Conservation (phyloP, 2,113 vertebrate species). For the Condylura cristata region DNA sequence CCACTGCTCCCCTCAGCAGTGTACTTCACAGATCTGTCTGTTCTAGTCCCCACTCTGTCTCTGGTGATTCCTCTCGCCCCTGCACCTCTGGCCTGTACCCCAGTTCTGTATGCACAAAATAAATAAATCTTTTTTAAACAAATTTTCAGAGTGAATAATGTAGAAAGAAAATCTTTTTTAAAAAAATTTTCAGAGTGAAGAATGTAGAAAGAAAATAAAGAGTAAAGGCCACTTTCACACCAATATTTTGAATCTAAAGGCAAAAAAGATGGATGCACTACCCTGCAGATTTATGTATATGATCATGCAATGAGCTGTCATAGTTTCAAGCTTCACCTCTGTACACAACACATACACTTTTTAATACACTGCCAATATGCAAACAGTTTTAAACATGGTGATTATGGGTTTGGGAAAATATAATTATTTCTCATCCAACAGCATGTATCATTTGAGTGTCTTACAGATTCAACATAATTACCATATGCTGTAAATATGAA, state of each 20-base stretch:
- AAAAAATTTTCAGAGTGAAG: background rate
- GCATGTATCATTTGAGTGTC: background rate
- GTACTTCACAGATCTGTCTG: too few species aligned
- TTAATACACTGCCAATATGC: constrained; percentile 15
- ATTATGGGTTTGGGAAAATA: constrained; percentile 47
- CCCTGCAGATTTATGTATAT: background rate
- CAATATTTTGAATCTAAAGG: background rate
- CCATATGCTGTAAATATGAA: background rate
- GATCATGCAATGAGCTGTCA: background rate
- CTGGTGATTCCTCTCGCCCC: too few species aligned
- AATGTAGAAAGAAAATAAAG: background rate
- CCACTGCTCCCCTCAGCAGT: too few species aligned
- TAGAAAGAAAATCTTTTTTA: too few species aligned
- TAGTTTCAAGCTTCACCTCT: constrained; percentile 24
- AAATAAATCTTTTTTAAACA: too few species aligned
- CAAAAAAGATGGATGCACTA: background rate
- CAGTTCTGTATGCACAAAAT: too few species aligned
- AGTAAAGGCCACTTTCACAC: background rate
- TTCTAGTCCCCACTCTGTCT: too few species aligned
- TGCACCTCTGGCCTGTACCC: too few species aligned
- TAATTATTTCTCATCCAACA: constrained; percentile 18
- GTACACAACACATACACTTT: background rate
- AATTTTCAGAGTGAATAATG: too few species aligned
- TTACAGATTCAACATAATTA: background rate
- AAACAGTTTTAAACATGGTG: constrained; percentile 35